These are phyloP conservation scores for Nemotelus nigrinus DNA, from an alignment of 2,888 invertebrate species.

Conservation along the genomic window DNA sequence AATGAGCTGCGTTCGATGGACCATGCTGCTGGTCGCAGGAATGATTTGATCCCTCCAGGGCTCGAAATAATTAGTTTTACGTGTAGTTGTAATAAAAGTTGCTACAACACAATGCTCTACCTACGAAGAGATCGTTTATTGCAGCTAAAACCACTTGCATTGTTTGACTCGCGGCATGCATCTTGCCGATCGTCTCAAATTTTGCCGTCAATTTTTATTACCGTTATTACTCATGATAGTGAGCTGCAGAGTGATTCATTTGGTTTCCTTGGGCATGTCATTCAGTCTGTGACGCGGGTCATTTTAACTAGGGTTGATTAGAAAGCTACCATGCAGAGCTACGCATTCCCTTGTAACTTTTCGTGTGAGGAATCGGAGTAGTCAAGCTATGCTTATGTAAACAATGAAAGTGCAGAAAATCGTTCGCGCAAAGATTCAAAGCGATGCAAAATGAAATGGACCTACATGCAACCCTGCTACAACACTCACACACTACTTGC, in stretches of 20 bases:
- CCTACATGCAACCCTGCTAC: too few relatives aligned
- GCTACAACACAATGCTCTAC: slow-evolving; percentile 11
- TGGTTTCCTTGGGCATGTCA: slow-evolving; percentile 45
- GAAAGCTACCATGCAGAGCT: too few relatives aligned
- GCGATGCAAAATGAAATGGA: too few relatives aligned
- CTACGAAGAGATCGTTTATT: too few relatives aligned
- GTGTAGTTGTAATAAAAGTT: slow-evolving; percentile 43
- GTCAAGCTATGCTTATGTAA: too few relatives aligned
- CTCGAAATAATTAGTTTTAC: slow-evolving; percentile 43
- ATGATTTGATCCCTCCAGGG: not conserved
- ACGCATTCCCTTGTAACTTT: too few relatives aligned
- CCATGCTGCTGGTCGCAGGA: too few relatives aligned
- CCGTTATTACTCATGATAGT: slow-evolving; percentile 39
- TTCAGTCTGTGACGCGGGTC: slow-evolving; percentile 11
- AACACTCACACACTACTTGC: too few relatives aligned
- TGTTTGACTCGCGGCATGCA: not conserved
- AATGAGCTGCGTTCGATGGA: not conserved
- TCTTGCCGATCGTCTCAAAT: slow-evolving; percentile 15
- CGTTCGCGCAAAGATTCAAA: too few relatives aligned
- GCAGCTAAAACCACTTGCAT: not conserved
- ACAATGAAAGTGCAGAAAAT: too few relatives aligned
- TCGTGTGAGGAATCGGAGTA: too few relatives aligned
- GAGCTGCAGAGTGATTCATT: not conserved
- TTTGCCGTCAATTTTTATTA: slow-evolving; percentile 36
- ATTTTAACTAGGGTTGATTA: too few relatives aligned